phyloP scores from a whole-genome alignment of 2,888 invertebrate species.

The Julus scanicus region DNA sequence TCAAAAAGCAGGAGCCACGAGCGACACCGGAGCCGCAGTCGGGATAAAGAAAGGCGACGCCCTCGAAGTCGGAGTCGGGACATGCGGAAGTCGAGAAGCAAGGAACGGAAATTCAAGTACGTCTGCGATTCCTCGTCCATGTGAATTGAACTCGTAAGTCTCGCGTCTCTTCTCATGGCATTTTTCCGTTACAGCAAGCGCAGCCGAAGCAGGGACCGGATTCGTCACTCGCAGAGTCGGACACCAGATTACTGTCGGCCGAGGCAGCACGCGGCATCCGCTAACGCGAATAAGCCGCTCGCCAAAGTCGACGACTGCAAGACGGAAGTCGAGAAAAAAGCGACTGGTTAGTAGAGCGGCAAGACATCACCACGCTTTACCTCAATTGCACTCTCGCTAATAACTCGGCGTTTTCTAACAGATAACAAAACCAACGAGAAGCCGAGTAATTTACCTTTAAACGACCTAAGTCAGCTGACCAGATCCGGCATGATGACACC shows the following conservation, averaged over 20 bases:
- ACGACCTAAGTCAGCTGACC: conserved; percentile 57
- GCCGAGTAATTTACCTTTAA: conserved; percentile 63
- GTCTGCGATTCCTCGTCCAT: not conserved
- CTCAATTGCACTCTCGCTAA: not conserved
- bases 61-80: conserved; percentile 48
- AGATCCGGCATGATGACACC: conserved; percentile 63
- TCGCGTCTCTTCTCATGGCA: no score
- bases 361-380: not conserved
- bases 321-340: not conserved
- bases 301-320: conserved; percentile 58
- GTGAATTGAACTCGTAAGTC: no score
- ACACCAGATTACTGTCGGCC: conserved; percentile 38
- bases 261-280: not conserved
- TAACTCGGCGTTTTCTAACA: conserved; percentile 55
- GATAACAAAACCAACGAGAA: conserved; percentile 60
- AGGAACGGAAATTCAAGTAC: not conserved
- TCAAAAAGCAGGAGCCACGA: conserved; percentile 52
- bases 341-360: not conserved
- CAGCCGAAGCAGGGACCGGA: conserved; percentile 50
- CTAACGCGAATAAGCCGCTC: not conserved
- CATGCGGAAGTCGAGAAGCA: not conserved
- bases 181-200: conserved; percentile 1
- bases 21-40: conserved; percentile 46
- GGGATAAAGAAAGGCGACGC: conserved; percentile 30
- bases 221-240: conserved; percentile 5